These are phyloP conservation scores for Phasia obesa DNA, from an alignment of 2,888 invertebrate species.

Conservation along the genomic window DNA sequence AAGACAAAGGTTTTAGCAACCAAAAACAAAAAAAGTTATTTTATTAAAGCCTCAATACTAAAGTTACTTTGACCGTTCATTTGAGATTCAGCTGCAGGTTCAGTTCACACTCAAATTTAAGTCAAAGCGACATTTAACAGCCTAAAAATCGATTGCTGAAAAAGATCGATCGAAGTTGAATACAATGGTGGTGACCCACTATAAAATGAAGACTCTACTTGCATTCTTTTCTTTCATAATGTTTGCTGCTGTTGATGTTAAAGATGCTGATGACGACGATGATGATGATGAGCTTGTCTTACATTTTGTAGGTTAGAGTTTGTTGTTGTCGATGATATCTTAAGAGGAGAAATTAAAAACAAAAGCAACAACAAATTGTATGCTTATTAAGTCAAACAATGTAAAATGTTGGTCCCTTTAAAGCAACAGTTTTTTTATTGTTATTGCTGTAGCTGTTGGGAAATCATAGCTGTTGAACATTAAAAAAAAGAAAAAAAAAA, in stretches of 20 bases:
- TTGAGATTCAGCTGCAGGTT: slow-evolving; percentile 32
- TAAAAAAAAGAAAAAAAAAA: slow-evolving; percentile 16
- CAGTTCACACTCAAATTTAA: slow-evolving; percentile 55
- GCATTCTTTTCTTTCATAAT: slow-evolving; percentile 30
- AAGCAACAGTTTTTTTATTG: slow-evolving; percentile 30
- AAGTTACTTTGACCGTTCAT: slow-evolving; percentile 16
- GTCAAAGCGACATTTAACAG: slow-evolving; percentile 63
- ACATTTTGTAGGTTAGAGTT: slow-evolving; percentile 56
- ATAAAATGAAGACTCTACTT: slow-evolving; percentile 21
- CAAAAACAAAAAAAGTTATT: neutral
- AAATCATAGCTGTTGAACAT: slow-evolving; percentile 50
- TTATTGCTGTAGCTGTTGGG: slow-evolving; percentile 31
- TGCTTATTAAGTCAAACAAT: slow-evolving; percentile 68
- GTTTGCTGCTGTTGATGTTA: neutral
- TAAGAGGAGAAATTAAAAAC: slow-evolving; percentile 63
- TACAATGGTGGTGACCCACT: slow-evolving; percentile 57
- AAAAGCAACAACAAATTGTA: slow-evolving; percentile 41
- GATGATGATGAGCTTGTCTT: slow-evolving; percentile 43
- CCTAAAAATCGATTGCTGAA: slow-evolving; percentile 66
- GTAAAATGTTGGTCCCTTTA: slow-evolving; percentile 50
- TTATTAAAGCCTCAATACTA: slow-evolving; percentile 1
- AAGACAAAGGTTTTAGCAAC: slow-evolving; percentile 46
- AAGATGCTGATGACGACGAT: neutral
- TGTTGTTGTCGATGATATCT: slow-evolving; percentile 64
- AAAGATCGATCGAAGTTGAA: slow-evolving; percentile 60